Conservation (phyloP, 2,113 vertebrate genomes). For the Microcebus lehilahytsara region DNA sequence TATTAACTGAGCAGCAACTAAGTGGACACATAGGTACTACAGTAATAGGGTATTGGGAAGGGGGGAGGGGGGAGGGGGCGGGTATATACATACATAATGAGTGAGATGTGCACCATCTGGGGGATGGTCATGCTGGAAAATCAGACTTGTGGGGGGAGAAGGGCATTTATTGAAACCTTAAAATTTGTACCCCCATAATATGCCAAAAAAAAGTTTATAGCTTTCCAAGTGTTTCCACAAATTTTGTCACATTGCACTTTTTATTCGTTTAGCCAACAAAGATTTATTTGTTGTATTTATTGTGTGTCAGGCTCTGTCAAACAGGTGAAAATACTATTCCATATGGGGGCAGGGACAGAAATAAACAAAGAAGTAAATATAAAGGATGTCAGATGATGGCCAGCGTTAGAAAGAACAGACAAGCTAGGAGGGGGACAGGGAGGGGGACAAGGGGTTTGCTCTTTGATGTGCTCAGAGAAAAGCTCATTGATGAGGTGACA, state of each 20-base stretch:
- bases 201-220: not conserved
- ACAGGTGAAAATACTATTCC: not conserved
- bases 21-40: too few species aligned
- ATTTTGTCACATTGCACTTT: not conserved
- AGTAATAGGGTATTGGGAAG: too few species aligned
- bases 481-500: not conserved
- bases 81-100: too few species aligned
- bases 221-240: not conserved
- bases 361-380: not conserved
- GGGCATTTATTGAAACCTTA: too few species aligned
- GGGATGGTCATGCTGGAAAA: too few species aligned
- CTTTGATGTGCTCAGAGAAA: not conserved
- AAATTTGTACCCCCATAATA: too few species aligned
- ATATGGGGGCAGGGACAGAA: not conserved
- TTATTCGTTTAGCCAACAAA: not conserved
- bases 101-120: too few species aligned
- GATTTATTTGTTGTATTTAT: not conserved
- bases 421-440: not conserved
- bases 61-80: too few species aligned
- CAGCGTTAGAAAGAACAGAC: not conserved
- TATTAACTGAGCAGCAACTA: too few species aligned
- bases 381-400: not conserved
- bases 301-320: not conserved
- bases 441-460: not conserved
- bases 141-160: too few species aligned